Percentiles rank a stretch among this genome's conserved stretches.
Evolutionary conservation across 2,797 vertebrate species (phyloP).

Genomic region (Acestrorhynchus altus): DNA sequence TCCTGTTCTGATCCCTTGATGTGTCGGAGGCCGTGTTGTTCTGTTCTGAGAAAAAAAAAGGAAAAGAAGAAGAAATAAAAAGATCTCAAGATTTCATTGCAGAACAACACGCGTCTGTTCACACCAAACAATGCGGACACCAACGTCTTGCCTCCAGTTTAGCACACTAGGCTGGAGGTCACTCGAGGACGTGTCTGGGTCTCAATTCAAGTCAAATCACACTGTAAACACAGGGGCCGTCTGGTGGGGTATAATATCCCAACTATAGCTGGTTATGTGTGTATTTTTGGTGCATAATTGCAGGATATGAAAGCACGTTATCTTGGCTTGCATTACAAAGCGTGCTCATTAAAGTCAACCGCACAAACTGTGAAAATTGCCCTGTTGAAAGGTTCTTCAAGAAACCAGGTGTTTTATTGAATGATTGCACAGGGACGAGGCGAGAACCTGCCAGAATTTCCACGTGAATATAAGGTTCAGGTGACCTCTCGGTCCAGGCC

Average conservation of each 20-base stretch:
- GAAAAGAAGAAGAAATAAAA: too few species aligned
- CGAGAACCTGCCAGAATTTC: slow-evolving; percentile 7
- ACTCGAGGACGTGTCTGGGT: slow-evolving; percentile 24
- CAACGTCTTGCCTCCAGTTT: slow-evolving; percentile 17
- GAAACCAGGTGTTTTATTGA: slow-evolving; percentile 4
- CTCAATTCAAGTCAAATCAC: slow-evolving; percentile 14
- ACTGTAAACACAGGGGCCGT: slow-evolving; percentile 6
- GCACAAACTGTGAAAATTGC: slow-evolving; percentile 41
- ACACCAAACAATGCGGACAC: slow-evolving; percentile 39
- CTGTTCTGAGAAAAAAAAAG: slow-evolving; percentile 32
- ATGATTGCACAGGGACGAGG: slow-evolving; percentile 11
- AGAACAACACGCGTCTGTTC: slow-evolving; percentile 20
- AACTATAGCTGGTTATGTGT: slow-evolving; percentile 5
- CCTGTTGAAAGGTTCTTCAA: slow-evolving; percentile 17
- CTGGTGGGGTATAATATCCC: slow-evolving; percentile 14
- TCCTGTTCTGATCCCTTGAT: slow-evolving; percentile 32
- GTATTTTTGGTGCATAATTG: slow-evolving; percentile 39
- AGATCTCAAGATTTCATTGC: slow-evolving; percentile 32
- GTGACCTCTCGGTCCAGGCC: not conserved
- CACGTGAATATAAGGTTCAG: not conserved
- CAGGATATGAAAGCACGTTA: slow-evolving; percentile 22
- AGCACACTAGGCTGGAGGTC: slow-evolving; percentile 13
- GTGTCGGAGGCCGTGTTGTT: slow-evolving; percentile 44
- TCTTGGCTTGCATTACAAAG: slow-evolving; percentile 21
- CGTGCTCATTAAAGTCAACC: slow-evolving; percentile 24